Conservation (phyloP, 2,888 invertebrate species). For the Patella caerulea region DNA sequence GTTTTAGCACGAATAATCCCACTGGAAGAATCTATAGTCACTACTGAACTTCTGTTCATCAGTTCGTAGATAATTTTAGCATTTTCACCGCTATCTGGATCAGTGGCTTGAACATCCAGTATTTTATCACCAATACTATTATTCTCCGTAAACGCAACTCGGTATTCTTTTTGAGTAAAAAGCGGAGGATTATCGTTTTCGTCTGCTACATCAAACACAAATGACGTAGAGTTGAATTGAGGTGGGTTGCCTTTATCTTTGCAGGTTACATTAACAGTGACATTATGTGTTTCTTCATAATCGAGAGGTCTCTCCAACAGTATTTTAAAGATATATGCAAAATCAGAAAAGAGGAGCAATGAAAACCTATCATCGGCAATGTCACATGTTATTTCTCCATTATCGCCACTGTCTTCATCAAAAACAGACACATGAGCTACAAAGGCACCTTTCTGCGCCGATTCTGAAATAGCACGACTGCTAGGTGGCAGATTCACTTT, state of each 20-base stretch:
- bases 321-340: constrained; percentile 39
- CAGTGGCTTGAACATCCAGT: constrained; percentile 31
- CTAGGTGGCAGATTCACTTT: constrained; percentile 89
- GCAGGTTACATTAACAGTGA: constrained; percentile 40
- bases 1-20: background rate
- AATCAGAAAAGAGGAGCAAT: constrained; percentile 31
- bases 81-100: constrained; percentile 38
- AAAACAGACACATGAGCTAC: constrained; percentile 92
- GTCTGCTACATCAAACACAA: constrained; percentile 37
- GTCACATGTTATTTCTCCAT: constrained; percentile 45
- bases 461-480: constrained; percentile 73
- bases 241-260: constrained; percentile 40
- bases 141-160: constrained; percentile 15
- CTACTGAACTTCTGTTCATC: background rate
- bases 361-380: constrained; percentile 35
- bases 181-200: constrained; percentile 42
- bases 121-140: constrained; percentile 20
- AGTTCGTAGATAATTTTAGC: constrained; percentile 31
- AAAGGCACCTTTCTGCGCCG: constrained; percentile 89
- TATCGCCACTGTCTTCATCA: constrained; percentile 55
- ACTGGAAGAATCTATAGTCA: background rate
- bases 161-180: constrained; percentile 22
- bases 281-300: constrained; percentile 33
- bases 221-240: constrained; percentile 26
- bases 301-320: constrained; percentile 37